phyloP scores from a whole-genome alignment of 2,797 vertebrate genomes.

The Enteromius viviparus region DNA sequence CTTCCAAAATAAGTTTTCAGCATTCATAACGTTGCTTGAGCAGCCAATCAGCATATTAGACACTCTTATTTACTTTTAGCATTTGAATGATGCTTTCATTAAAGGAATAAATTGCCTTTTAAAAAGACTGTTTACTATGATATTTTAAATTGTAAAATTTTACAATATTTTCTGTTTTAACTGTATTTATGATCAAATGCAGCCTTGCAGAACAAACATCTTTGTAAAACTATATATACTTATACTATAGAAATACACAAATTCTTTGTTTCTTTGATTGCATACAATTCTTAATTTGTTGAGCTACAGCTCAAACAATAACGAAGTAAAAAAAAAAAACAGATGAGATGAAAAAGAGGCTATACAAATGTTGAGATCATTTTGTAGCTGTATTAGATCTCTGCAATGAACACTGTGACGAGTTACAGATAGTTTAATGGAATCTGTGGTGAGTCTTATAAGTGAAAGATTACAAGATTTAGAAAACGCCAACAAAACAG shows the following conservation, averaged over 20 bases:
- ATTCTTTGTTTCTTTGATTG: background rate
- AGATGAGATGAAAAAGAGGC: background rate
- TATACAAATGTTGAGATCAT: slow-evolving; percentile 18
- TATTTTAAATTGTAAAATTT: background rate
- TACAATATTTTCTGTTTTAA: background rate
- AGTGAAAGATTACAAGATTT: slow-evolving; percentile 74
- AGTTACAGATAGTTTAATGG: slow-evolving; percentile 75
- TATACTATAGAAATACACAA: too few relatives aligned
- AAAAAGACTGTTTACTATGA: too few relatives aligned
- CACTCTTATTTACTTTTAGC: too few relatives aligned
- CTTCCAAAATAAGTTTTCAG: background rate
- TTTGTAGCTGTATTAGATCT: slow-evolving; percentile 45
- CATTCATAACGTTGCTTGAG: background rate
- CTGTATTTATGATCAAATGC: background rate
- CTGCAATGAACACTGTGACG: slow-evolving; percentile 42
- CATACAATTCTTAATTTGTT: background rate
- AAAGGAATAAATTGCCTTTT: too few relatives aligned
- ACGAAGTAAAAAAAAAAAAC: background rate
- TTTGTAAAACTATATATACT: background rate
- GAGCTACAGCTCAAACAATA: too few relatives aligned
- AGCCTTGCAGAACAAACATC: too few relatives aligned
- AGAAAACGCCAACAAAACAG: slow-evolving; percentile 72
- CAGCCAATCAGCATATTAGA: background rate
- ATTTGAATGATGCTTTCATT: too few relatives aligned
- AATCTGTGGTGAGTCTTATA: slow-evolving; percentile 75